Conservation (phyloP, 2,797 vertebrate genomes). For the Scolopax rusticola region DNA sequence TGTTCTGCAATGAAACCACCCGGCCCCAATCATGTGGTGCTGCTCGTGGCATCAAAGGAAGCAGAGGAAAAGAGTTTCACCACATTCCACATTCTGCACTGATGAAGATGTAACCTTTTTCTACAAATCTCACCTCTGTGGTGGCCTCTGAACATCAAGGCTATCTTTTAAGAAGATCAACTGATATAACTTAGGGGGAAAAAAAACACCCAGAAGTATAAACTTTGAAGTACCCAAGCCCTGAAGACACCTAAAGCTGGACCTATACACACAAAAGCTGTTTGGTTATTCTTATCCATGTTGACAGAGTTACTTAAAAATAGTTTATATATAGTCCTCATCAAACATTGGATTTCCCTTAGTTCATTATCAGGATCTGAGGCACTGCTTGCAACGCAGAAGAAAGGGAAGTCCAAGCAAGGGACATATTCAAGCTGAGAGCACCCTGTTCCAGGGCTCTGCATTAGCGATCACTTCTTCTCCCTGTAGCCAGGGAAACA, state of each 20-base stretch:
- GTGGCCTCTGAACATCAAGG: not conserved
- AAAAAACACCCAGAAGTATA: not conserved
- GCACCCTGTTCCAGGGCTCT: not conserved
- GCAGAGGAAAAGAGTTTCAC: not conserved
- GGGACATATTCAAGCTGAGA: not conserved
- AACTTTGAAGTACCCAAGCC: not conserved
- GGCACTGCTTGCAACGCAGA: not conserved
- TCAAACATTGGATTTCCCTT: not conserved
- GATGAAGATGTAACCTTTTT: not conserved
- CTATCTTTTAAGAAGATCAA: not conserved
- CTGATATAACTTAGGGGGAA: not conserved
- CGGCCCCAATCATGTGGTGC: rapidly evolving
- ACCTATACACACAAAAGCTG: not conserved
- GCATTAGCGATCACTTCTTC: not conserved
- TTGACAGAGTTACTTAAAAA: not conserved
- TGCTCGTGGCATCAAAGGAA: not conserved
- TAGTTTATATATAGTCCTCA: rapidly evolving
- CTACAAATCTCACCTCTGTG: not conserved
- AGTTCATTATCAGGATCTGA: not conserved
- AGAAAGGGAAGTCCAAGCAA: not conserved
- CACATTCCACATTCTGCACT: not conserved
- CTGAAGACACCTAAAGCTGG: not conserved
- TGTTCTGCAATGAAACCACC: not conserved
- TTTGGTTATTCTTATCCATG: not conserved
- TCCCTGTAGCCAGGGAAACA: not conserved